Evolutionary conservation across 2,888 invertebrate species (phyloP).

Genomic region (Conops quadrifasciatus): DNA sequence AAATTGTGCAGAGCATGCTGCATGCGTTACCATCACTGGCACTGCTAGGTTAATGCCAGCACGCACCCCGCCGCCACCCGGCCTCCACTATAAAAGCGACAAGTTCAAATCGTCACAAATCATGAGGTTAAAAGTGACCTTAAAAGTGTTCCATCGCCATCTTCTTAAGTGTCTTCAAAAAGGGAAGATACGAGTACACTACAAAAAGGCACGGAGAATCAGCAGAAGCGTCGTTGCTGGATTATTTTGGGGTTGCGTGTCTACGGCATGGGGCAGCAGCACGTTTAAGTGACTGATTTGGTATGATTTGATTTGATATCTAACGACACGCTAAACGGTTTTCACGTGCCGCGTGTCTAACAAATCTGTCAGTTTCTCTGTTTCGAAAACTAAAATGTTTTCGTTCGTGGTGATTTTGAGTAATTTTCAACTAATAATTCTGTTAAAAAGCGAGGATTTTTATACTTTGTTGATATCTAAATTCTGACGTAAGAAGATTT

Average conservation of each 20-base stretch:
- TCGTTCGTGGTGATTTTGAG: too few relatives aligned
- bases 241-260: conserved; percentile 19
- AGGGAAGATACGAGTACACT: too few relatives aligned
- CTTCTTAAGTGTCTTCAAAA: background rate
- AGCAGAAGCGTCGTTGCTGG: too few relatives aligned
- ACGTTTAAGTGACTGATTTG: too few relatives aligned
- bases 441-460: too few relatives aligned
- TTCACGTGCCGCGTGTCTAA: conserved; percentile 20
- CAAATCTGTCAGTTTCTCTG: conserved; percentile 15
- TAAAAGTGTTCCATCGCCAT: background rate
- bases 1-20: conserved; percentile 18
- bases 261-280: too few relatives aligned
- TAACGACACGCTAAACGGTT: conserved; percentile 16
- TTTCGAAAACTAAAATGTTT: too few relatives aligned
- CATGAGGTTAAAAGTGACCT: background rate
- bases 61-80: background rate
- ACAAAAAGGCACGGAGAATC: too few relatives aligned
- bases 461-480: too few relatives aligned
- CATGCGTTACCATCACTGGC: background rate
- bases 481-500: too few relatives aligned
- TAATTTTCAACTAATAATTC: too few relatives aligned
- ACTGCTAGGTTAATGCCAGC: background rate
- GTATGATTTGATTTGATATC: background rate
- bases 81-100: background rate
- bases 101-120: background rate